Evolutionary conservation across 2,888 invertebrate genomes (phyloP).

Genomic region (Galerucella calmariensis): DNA sequence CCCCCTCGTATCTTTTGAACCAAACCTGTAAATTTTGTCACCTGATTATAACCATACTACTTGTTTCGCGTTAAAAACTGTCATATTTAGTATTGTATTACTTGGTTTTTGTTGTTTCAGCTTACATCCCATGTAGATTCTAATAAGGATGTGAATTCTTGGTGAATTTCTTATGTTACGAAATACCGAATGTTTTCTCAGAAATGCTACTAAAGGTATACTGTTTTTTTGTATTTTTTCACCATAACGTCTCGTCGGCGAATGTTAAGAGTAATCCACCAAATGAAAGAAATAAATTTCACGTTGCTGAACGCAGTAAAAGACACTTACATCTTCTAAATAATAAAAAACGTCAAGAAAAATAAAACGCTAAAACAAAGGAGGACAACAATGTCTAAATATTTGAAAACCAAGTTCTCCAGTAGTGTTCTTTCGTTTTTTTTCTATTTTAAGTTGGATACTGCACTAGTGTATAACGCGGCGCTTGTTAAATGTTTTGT

Average conservation of each 20-base stretch:
- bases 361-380: background rate
- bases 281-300: slow-evolving; percentile 22
- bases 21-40: too few relatives aligned
- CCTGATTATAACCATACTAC: too few relatives aligned
- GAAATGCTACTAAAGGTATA: background rate
- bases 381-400: slow-evolving; percentile 25
- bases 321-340: slow-evolving; percentile 15
- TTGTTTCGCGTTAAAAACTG: too few relatives aligned
- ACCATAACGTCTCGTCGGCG: background rate
- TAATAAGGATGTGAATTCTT: too few relatives aligned
- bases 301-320: slow-evolving; percentile 19
- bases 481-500: slow-evolving; percentile 11
- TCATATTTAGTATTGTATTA: too few relatives aligned
- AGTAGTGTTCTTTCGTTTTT: slow-evolving; percentile 12
- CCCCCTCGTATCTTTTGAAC: too few relatives aligned
- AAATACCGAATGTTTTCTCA: background rate
- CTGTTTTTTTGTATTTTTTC: background rate
- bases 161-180: background rate
- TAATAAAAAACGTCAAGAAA: background rate
- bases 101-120: too few relatives aligned
- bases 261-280: slow-evolving; percentile 9
- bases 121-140: too few relatives aligned
- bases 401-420: slow-evolving; percentile 19
- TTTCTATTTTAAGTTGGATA: slow-evolving; percentile 8
- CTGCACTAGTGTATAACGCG: background rate